Evolutionary conservation across 2,113 vertebrate genomes (phyloP).

Genomic region (Rana temporaria): DNA sequence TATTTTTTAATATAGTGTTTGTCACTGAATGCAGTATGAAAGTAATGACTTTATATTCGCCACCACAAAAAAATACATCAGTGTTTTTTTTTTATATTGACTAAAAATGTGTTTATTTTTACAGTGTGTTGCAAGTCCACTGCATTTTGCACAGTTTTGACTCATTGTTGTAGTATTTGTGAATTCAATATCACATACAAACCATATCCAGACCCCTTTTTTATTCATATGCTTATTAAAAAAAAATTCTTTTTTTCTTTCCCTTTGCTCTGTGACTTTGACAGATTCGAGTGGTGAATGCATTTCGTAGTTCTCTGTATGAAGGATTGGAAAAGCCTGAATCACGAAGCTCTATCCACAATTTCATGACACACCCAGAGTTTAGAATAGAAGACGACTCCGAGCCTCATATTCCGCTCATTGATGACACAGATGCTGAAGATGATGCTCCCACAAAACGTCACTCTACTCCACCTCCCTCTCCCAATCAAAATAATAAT

Average conservation of each 20-base stretch:
- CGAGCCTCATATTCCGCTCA: constrained; percentile 98
- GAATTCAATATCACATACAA: constrained; percentile 81
- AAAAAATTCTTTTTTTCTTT: constrained; percentile 54
- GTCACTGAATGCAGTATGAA: constrained; percentile 62
- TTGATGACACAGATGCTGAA: constrained; percentile 97
- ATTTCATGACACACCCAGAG: constrained; percentile 99
- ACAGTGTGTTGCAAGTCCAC: constrained; percentile 83
- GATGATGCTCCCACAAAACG: constrained; percentile 97
- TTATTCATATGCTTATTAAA: neutral
- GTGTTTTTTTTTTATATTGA: constrained; percentile 72
- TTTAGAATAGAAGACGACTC: constrained; percentile 99
- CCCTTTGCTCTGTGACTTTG: constrained; percentile 59
- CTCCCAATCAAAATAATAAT: constrained; percentile 99
- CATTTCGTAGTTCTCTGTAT: constrained; percentile 99
- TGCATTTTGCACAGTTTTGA: constrained; percentile 80
- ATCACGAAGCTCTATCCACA: constrained; percentile 97
- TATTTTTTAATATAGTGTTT: neutral
- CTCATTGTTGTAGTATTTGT: constrained; percentile 83
- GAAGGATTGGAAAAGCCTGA: constrained; percentile 97
- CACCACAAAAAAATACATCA: constrained; percentile 64
- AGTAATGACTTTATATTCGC: constrained; percentile 59
- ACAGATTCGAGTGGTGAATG: constrained; percentile 99
- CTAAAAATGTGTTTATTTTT: constrained; percentile 79
- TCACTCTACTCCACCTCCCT: constrained; percentile 87
- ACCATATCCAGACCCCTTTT: constrained; percentile 58